Conservation (phyloP, 2,888 invertebrate species). For the Diogma glabrata region DNA sequence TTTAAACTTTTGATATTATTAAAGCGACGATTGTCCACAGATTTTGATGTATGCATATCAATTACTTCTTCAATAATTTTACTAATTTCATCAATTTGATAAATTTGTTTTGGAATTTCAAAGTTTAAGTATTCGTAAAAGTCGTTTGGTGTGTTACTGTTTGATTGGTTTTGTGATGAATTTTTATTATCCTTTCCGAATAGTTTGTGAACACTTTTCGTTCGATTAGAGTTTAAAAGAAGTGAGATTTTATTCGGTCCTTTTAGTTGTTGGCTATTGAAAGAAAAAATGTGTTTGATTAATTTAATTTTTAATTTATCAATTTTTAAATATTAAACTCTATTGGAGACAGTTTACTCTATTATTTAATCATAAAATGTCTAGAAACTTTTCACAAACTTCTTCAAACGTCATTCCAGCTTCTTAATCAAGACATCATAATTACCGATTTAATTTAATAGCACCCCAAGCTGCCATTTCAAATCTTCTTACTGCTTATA, state of each 20-base stretch:
- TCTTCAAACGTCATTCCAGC: too few species aligned
- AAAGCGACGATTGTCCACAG: constrained; percentile 2
- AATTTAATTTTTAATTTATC: neutral
- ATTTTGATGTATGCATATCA: neutral
- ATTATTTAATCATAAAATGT: neutral
- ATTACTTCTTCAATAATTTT: constrained; percentile 4
- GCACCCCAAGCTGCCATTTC: constrained; percentile 6
- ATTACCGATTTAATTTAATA: constrained; percentile 6
- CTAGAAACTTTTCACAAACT: neutral
- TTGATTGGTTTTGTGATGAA: neutral
- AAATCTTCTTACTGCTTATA: neutral
- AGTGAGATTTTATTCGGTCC: neutral
- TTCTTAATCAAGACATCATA: too few species aligned
- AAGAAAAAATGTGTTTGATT: neutral
- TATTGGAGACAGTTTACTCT: neutral
- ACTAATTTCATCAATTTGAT: neutral
- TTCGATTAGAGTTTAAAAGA: neutral
- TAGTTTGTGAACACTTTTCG: neutral
- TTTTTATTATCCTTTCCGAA: neutral
- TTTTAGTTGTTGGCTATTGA: constrained; percentile 1
- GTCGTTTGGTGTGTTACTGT: neutral
- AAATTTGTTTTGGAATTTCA: constrained; percentile 3
- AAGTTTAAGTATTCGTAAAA: neutral
- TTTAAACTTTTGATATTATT: constrained; percentile 3
- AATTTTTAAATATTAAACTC: neutral